A percentile compares a stretch with the other conserved stretches of the same genome.
Conservation (phyloP, 2,113 vertebrate genomes). For the Todiramphus saurophagus region DNA sequence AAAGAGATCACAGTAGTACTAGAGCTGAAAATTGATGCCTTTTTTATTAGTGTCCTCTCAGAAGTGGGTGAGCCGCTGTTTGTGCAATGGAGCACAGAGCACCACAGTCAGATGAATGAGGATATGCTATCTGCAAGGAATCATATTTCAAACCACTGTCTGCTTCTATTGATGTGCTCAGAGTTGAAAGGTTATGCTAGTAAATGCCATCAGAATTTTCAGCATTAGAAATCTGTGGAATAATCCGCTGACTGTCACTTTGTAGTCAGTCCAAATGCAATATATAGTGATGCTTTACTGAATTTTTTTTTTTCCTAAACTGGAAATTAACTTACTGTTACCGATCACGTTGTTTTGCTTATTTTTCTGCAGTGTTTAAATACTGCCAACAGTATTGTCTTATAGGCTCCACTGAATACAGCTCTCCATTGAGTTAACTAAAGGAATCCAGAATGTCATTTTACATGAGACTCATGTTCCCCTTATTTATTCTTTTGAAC, state of each 20-base stretch:
- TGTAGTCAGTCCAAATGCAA: constrained; percentile 62
- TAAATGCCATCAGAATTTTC: constrained; percentile 84
- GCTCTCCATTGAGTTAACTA: constrained; percentile 45
- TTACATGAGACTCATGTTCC: constrained; percentile 56
- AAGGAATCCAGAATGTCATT: constrained; percentile 49
- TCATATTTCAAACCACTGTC: constrained; percentile 87
- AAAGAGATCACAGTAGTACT: constrained; percentile 89
- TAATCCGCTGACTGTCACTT: constrained; percentile 76
- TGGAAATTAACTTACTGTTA: constrained; percentile 72
- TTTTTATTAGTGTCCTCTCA: constrained; percentile 89
- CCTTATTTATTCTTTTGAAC: constrained; percentile 72
- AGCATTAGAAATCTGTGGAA: constrained; percentile 77
- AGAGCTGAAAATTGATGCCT: constrained; percentile 88
- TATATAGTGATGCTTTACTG: constrained; percentile 43
- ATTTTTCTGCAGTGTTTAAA: constrained; percentile 34
- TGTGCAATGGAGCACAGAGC: constrained; percentile 81
- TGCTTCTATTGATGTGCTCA: constrained; percentile 83
- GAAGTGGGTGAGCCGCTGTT: constrained; percentile 82
- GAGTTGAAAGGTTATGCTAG: constrained; percentile 85
- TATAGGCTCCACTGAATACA: constrained; percentile 36
- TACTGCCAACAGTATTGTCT: constrained; percentile 34
- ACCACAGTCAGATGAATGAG: constrained; percentile 83
- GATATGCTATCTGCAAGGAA: constrained; percentile 83
- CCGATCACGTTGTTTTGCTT: constrained; percentile 41
- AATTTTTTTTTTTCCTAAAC: constrained; percentile 28